Percentiles rank a stretch among this genome's conserved stretches.
Conservation (phyloP, 2,113 vertebrate species). For the Zosterops pallidus region DNA sequence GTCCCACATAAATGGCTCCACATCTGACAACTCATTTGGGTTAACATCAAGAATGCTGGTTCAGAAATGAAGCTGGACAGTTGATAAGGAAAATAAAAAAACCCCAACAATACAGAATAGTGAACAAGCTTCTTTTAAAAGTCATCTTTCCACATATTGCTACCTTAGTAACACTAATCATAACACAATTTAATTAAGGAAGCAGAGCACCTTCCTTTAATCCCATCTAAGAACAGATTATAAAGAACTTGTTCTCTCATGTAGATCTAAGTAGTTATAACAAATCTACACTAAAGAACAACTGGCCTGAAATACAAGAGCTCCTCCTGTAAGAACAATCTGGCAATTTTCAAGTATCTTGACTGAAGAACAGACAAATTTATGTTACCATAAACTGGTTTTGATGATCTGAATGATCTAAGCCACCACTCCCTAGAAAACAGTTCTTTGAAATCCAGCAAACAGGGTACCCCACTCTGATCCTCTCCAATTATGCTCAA, state of each 20-base stretch:
- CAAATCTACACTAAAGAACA: neutral
- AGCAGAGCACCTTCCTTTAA: slow-evolving; percentile 18
- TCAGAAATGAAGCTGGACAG: neutral
- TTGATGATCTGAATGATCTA: neutral
- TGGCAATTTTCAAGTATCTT: neutral
- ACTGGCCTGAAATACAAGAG: neutral
- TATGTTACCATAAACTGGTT: neutral
- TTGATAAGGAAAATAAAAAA: neutral
- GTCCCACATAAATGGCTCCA: neutral
- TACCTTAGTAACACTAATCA: neutral
- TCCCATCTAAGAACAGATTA: slow-evolving; percentile 36
- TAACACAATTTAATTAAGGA: slow-evolving; percentile 18
- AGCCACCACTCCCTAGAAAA: neutral
- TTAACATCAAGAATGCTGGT: neutral
- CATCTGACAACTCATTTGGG: neutral
- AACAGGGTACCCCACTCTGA: neutral
- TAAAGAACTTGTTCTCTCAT: neutral
- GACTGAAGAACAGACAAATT: neutral
- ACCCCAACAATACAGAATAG: neutral
- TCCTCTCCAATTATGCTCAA: neutral
- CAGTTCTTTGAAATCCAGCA: neutral
- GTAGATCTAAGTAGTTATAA: neutral
- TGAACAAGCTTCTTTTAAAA: neutral
- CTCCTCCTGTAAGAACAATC: neutral
- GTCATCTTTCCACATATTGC: neutral